Conservation (phyloP, 2,888 invertebrate genomes). For the Stramonita haemastoma region DNA sequence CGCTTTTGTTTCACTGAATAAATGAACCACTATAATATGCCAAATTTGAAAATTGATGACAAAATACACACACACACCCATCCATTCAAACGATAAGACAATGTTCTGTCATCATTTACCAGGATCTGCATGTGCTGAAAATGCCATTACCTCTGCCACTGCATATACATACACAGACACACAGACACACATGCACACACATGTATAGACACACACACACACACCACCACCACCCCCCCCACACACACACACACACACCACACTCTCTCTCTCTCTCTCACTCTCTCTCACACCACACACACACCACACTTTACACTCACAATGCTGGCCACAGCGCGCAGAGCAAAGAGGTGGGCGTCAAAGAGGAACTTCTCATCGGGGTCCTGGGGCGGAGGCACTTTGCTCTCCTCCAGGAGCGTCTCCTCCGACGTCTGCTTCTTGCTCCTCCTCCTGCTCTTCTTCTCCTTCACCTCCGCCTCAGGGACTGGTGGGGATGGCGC, state of each 20-base stretch:
- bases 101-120: too few relatives aligned
- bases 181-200: too few relatives aligned
- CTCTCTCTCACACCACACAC: not conserved
- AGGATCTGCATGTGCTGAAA: too few relatives aligned
- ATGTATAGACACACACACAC: not conserved
- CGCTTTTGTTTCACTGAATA: too few relatives aligned
- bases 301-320: conserved; percentile 59
- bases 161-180: too few relatives aligned
- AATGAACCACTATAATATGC: too few relatives aligned
- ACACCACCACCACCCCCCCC: not conserved
- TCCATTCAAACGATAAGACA: too few relatives aligned
- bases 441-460: conserved; percentile 60
- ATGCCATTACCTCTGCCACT: too few relatives aligned
- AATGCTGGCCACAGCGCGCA: conserved; percentile 63
- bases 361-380: conserved; percentile 73
- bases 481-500: conserved; percentile 52
- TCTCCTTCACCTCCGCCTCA: conserved; percentile 64
- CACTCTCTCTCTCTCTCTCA: not conserved
- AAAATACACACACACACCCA: too few relatives aligned
- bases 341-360: conserved; percentile 67
- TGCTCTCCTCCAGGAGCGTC: conserved; percentile 58
- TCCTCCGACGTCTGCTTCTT: conserved; percentile 59
- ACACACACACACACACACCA: not conserved
- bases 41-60: too few relatives aligned
- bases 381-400: conserved; percentile 68